Evolutionary conservation across 2,797 vertebrate species (phyloP).

Genomic region (Threskiornis aethiopicus): DNA sequence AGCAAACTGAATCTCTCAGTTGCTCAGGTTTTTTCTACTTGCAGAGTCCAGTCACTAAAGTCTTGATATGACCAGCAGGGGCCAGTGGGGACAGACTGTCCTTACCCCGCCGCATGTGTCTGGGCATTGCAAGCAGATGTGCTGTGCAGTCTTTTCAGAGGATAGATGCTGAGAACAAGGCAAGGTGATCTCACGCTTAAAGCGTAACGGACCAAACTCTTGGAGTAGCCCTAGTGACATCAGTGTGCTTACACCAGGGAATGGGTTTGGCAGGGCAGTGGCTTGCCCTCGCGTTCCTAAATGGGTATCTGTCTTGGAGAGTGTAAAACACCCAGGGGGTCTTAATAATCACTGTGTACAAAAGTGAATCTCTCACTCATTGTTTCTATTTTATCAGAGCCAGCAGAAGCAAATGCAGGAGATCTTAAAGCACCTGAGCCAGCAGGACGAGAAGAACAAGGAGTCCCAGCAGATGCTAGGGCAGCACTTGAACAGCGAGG

Average conservation of each 20-base stretch:
- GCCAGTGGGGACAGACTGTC: neutral
- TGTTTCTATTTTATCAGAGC: slow-evolving; percentile 68
- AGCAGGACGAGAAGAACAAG: slow-evolving; percentile 69
- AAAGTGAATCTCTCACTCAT: neutral
- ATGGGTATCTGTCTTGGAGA: neutral
- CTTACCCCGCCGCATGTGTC: neutral
- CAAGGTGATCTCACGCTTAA: neutral
- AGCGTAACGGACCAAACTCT: neutral
- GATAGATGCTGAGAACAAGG: neutral
- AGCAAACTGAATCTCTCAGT: neutral
- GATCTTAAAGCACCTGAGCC: slow-evolving; percentile 77
- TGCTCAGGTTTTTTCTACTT: neutral
- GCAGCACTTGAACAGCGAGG: slow-evolving; percentile 64
- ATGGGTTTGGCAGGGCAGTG: neutral
- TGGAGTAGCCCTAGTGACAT: neutral
- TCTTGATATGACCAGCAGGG: neutral
- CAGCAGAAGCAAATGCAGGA: slow-evolving; percentile 88
- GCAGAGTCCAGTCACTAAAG: neutral
- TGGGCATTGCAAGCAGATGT: neutral
- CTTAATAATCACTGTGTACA: neutral
- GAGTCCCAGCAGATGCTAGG: slow-evolving; percentile 45
- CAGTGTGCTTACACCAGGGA: neutral
- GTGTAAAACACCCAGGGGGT: neutral
- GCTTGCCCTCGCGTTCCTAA: neutral
- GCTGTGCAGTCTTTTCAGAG: neutral